These are phyloP conservation scores for Ophion costatus DNA, from an alignment of 2,888 invertebrate genomes.

Conservation along the genomic window DNA sequence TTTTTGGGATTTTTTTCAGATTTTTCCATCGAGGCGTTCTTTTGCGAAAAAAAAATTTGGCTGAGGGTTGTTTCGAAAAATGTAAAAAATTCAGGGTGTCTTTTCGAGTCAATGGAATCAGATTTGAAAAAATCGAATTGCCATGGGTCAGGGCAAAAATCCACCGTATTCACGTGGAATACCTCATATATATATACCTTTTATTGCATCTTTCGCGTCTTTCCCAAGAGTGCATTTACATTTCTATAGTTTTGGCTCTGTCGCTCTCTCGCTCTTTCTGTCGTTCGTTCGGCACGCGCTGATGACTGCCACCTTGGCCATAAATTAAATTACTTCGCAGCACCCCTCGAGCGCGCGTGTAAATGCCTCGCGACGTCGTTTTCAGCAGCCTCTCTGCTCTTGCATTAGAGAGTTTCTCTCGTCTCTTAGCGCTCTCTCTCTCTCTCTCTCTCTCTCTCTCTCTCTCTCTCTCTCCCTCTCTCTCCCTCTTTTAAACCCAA, in stretches of 20 bases:
- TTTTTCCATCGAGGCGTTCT: too few species aligned
- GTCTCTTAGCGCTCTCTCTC: conserved; percentile 24
- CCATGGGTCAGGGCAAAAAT: too few species aligned
- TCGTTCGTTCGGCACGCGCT: conserved; percentile 71
- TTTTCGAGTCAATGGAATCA: too few species aligned
- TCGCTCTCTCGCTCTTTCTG: conserved; percentile 30
- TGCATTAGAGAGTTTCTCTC: conserved; percentile 12
- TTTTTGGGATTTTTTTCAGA: too few species aligned
- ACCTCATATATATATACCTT: too few species aligned
- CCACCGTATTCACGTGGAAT: too few species aligned
- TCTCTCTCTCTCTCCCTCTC: conserved; percentile 20
- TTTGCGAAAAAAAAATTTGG: too few species aligned
- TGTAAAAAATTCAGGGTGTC: too few species aligned
- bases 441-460: conserved; percentile 23
- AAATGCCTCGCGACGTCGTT: conserved; percentile 47
- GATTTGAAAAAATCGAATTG: too few species aligned
- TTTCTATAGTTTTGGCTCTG: conserved; percentile 1
- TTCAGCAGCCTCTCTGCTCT: conserved; percentile 40
- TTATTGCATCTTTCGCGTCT: neutral
- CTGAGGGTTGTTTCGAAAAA: too few species aligned
- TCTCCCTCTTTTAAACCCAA: too few species aligned
- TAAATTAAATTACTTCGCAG: conserved; percentile 72
- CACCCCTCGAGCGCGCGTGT: conserved; percentile 33
- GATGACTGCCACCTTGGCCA: conserved; percentile 71
- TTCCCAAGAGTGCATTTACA: conserved; percentile 11